Evolutionary conservation across 92 coral and sea anemone genomes (phyloP).

Genomic region (Porites lobata): DNA sequence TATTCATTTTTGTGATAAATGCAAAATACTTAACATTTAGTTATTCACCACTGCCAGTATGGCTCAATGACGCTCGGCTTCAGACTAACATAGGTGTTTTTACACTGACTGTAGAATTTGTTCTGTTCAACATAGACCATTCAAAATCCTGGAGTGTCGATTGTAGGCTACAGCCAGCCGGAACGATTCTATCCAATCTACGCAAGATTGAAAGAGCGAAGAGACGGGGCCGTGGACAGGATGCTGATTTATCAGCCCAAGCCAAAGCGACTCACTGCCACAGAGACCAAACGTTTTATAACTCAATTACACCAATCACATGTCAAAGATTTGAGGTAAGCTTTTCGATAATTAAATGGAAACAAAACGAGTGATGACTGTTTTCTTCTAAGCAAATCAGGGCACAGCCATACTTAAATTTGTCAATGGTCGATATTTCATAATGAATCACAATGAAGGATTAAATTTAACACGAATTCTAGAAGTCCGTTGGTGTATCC

Average conservation of each 20-base stretch:
- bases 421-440: too few species aligned
- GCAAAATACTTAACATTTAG: too few species aligned
- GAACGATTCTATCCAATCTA: conserved; percentile 35
- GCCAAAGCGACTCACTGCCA: conserved; percentile 22
- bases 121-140: conserved; percentile 17
- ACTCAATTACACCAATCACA: background rate
- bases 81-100: too few species aligned
- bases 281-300: conserved; percentile 15
- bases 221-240: conserved; percentile 39
- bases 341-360: background rate
- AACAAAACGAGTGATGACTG: background rate
- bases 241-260: conserved; percentile 47
- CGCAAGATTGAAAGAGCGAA: conserved; percentile 42
- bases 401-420: too few species aligned
- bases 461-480: too few species aligned
- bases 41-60: too few species aligned
- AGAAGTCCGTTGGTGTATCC: too few species aligned
- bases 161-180: conserved; percentile 46
- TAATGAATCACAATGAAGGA: too few species aligned
- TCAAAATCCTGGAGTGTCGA: conserved; percentile 30
- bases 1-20: too few species aligned
- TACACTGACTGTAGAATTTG: too few species aligned
- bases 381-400: too few species aligned
- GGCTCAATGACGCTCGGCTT: too few species aligned
- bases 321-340: conserved; percentile 23